These are phyloP conservation scores for Rhingia campestris DNA, from an alignment of 2,888 invertebrate genomes.

Conservation along the genomic window DNA sequence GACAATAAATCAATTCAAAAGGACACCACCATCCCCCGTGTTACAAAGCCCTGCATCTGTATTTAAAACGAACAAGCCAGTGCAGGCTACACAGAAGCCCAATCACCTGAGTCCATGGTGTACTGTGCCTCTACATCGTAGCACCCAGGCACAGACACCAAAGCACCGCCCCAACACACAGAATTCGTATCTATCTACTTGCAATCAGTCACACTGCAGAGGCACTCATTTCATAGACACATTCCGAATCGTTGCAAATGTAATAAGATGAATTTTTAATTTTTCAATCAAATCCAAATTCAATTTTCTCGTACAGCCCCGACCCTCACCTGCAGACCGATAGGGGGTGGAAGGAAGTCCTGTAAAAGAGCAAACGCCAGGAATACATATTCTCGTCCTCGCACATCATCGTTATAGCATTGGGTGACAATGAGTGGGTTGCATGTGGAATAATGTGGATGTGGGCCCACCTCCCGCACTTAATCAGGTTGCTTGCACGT, in stretches of 20 bases:
- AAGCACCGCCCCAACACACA: not conserved
- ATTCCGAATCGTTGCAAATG: conserved; percentile 74
- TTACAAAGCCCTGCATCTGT: conserved; percentile 12
- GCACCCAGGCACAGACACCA: conserved; percentile 34
- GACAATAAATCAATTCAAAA: conserved; percentile 73
- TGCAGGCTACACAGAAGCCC: conserved; percentile 6
- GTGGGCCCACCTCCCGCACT: conserved; percentile 23
- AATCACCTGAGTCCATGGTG: conserved; percentile 64
- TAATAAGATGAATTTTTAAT: conserved; percentile 75
- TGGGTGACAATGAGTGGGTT: conserved; percentile 58
- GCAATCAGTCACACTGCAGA: conserved; percentile 65
- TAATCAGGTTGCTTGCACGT: conserved; percentile 37
- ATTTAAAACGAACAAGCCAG: not conserved
- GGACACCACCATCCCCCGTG: conserved; percentile 24
- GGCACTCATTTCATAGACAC: conserved; percentile 73
- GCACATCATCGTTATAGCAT: not conserved
- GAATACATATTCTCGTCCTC: not conserved
- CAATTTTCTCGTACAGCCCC: conserved; percentile 62
- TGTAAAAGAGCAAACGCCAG: conserved; percentile 56
- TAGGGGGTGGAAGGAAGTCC: not conserved
- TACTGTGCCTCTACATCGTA: not conserved
- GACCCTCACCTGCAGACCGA: not conserved
- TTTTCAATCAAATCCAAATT: conserved; percentile 75
- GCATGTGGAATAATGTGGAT: not conserved
- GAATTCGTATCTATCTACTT: not conserved